phyloP scores from a whole-genome alignment of 1,140 invertebrate species.

The Drosophila obscura region DNA sequence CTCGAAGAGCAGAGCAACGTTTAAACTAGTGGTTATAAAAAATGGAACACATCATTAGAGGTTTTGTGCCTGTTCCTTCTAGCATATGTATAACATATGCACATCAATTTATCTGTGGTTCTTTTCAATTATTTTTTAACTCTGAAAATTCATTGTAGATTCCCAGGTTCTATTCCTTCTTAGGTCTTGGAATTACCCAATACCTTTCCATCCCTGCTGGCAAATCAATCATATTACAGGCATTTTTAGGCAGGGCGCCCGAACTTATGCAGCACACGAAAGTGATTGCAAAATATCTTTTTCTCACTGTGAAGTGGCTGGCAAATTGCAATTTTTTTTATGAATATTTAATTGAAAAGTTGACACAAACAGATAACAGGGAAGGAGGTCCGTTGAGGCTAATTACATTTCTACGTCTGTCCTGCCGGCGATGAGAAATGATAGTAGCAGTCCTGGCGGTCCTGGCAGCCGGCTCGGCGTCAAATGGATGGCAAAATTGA shows the following conservation, averaged over 20 bases:
- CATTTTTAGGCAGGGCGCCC: constrained; percentile 51
- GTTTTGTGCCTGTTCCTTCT: no score
- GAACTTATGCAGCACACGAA: constrained; percentile 71
- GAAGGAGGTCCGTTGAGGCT: constrained; percentile 34
- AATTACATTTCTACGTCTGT: constrained; percentile 76
- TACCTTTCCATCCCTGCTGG: constrained; percentile 1
- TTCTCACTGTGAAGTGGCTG: constrained; percentile 46
- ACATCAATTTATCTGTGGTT: no score
- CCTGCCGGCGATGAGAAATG: constrained; percentile 46
- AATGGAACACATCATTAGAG: no score
- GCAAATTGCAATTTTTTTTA: constrained; percentile 73
- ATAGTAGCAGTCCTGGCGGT: constrained; percentile 6
- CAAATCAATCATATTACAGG: constrained; percentile 45
- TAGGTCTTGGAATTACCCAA: neutral
- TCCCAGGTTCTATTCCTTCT: neutral
- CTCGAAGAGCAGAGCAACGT: no score
- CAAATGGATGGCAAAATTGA: constrained; percentile 78
- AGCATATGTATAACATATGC: no score
- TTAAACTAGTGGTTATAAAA: no score
- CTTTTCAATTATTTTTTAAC: no score
- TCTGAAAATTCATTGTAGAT: no score
- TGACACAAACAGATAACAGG: constrained; percentile 61
- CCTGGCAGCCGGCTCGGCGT: constrained; percentile 5
- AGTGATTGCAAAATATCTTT: constrained; percentile 71
- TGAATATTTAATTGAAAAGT: constrained; percentile 79